Base-by-base conservation (phyloP, 2,888 invertebrate species). In the Apamea sordens region DNA sequence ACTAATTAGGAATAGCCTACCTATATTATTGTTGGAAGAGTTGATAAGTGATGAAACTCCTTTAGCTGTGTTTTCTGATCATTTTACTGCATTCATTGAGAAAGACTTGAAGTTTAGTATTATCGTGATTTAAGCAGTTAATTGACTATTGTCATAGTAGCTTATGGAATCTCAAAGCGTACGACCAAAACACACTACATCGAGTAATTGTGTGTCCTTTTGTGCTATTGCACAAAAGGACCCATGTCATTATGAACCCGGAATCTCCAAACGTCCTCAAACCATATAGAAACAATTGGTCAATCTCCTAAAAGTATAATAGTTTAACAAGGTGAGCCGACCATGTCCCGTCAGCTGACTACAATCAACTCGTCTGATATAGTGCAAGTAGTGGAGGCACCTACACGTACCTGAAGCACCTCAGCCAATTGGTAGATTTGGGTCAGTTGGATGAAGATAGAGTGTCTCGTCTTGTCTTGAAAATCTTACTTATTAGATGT, bases 201-300 rank as follows among this genome's bases (percentile, higher is more conserved):
- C 32, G 2, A 74, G 32, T n/a, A 11, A 41, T 41, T 56, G n/a
- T n/a, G n/a, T n/a, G n/a, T n/a, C n/a, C n/a, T n/a, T n/a, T n/a
- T n/a, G n/a, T n/a, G n/a, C 28, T 56, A 73, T 24, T 41, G 28
- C 11, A 36, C 59, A n/a, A 21, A 28, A 36, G 21, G 32, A 59
- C 0, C 15, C 18, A 32, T 77, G 15, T 70, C 53, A 63, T 69
- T 4, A 41, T 18, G 15, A 56, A 47, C 65, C 53, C 61, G 53
- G 69, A 64, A 47, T 68, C 18, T 44, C 24, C 24, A 0, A 61
- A 24, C 13, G 32, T 68, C 53, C 24, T 63, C 59, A 59, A 72
- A 73, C 50, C n/a, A 64, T 61, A 68, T 24, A 80, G 77, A 79
- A 86, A 81, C 81, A 87, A 89, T 87, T 86, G 85, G 13, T 61